These are phyloP conservation scores for Vesta saturnalis DNA, from an alignment of 2,888 invertebrate genomes.

Conservation along the genomic window DNA sequence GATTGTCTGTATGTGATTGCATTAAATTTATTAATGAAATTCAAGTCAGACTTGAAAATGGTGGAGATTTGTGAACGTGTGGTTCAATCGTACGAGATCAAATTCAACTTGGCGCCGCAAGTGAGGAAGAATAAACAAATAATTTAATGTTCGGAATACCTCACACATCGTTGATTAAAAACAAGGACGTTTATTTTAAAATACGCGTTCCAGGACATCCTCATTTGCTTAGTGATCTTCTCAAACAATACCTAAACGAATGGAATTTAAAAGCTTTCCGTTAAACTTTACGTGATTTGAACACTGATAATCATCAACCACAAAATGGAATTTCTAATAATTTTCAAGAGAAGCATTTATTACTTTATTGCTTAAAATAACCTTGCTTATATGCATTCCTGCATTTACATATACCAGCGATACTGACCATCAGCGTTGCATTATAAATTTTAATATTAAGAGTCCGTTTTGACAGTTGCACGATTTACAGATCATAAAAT, in stretches of 20 bases:
- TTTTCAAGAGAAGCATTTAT: no score
- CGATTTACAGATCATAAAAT: constrained; percentile 24
- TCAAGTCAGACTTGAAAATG: no score
- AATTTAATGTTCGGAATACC: constrained; percentile 18
- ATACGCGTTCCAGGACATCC: constrained; percentile 23
- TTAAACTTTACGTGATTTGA: constrained; percentile 54
- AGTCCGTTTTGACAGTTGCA: constrained; percentile 17
- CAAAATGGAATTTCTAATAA: constrained; percentile 41
- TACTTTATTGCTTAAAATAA: not conserved
- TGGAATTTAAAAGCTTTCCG: constrained; percentile 54
- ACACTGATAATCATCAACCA: constrained; percentile 47
- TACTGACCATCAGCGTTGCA: not conserved
- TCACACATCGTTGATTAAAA: constrained; percentile 37
- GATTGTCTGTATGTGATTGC: no score
- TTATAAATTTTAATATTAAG: constrained; percentile 19
- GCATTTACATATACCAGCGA: not conserved
- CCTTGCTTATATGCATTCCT: no score
- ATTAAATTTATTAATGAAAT: no score
- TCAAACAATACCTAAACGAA: constrained; percentile 51
- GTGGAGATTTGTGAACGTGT: no score
- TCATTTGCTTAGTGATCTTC: constrained; percentile 23
- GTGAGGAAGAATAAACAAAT: not conserved
- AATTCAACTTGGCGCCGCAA: constrained; percentile 7
- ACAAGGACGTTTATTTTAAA: constrained; percentile 28
- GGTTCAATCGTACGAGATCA: no score